These are phyloP conservation scores for Muraenolepis orangiensis DNA, from an alignment of 2,797 vertebrate species.

Conservation along the genomic window DNA sequence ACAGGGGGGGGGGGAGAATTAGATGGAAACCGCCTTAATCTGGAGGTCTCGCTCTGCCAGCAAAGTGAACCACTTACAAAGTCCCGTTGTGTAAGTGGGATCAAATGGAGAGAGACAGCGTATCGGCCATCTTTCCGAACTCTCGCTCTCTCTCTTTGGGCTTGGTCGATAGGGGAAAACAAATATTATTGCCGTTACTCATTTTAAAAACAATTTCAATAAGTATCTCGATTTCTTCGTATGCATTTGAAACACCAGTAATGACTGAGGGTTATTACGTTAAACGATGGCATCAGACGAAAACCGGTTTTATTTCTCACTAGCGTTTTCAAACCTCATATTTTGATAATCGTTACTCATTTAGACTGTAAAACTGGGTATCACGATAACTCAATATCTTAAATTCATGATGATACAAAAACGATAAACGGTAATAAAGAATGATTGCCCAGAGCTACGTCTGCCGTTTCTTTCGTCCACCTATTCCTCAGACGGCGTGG, in stretches of 20 bases:
- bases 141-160: background rate
- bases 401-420: background rate
- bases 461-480: background rate
- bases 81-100: background rate
- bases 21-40: background rate
- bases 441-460: background rate
- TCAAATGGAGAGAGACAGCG: background rate
- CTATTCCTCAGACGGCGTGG: background rate
- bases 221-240: background rate
- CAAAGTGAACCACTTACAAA: background rate
- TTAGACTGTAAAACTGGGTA: background rate
- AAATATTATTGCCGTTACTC: background rate
- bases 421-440: background rate
- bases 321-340: background rate
- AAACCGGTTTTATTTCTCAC: too few species aligned
- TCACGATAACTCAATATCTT: background rate
- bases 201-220: background rate
- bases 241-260: background rate
- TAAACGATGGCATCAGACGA: background rate
- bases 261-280: background rate
- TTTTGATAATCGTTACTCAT: background rate
- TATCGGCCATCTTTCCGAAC: background rate
- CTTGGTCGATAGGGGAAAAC: background rate
- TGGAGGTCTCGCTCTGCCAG: background rate
- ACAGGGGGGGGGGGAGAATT: background rate